These are phyloP conservation scores for Stenodema calcarata DNA, from an alignment of 2,888 invertebrate species.

Conservation along the genomic window DNA sequence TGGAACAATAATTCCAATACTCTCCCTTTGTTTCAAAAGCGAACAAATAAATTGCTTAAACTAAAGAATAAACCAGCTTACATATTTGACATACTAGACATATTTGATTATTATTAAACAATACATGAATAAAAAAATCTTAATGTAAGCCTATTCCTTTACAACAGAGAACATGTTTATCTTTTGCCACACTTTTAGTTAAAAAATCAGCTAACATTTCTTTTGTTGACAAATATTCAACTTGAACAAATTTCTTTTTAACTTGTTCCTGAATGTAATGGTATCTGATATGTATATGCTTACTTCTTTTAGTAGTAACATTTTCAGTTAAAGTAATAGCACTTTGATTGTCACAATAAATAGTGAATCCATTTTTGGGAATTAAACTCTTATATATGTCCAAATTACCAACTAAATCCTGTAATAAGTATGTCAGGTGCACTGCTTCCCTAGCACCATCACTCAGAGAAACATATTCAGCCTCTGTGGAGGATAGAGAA, in stretches of 20 bases:
- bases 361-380: not conserved
- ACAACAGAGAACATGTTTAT: not conserved
- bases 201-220: not conserved
- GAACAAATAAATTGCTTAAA: no score
- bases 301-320: not conserved
- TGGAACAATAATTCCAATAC: not conserved
- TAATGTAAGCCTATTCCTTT: not conserved
- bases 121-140: not conserved
- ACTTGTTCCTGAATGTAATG: not conserved
- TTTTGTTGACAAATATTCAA: not conserved
- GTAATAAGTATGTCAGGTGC: not conserved
- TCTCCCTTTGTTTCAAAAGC: not conserved
- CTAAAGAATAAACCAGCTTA: not conserved
- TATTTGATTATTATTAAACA: no score
- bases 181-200: not conserved
- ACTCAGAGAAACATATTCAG: constrained; percentile 13
- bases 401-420: not conserved
- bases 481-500: constrained; percentile 3
- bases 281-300: not conserved
- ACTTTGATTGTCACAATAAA: not conserved
- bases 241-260: not conserved
- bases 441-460: not conserved
- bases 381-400: not conserved
- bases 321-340: not conserved
- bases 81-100: not conserved